phyloP scores from a whole-genome alignment of 30 jellyfish, hydroid and myxozoan species.

The Pseudorhiza aurosa region DNA sequence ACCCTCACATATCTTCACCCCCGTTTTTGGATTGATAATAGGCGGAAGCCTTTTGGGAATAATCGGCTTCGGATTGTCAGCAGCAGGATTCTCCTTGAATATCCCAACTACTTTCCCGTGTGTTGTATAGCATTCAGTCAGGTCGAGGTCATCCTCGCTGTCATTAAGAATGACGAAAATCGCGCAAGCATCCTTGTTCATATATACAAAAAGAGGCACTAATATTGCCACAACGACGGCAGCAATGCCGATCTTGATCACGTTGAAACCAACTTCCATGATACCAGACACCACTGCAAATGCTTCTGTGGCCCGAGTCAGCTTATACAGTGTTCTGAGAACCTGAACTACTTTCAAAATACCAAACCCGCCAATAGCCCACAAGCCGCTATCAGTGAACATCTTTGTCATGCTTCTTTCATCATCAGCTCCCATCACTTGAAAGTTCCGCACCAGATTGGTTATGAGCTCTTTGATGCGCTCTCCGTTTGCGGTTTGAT shows the following conservation, averaged over 20 bases:
- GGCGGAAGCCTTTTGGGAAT: conserved; percentile 24
- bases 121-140: conserved; percentile 17
- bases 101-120: conserved; percentile 29
- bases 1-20: conserved; percentile 1
- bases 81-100: conserved; percentile 20
- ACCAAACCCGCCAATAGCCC: conserved; percentile 34
- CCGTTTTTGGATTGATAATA: conserved; percentile 10
- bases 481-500: conserved; percentile 18
- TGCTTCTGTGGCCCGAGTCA: conserved; percentile 59
- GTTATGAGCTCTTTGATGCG: conserved; percentile 26
- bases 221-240: conserved; percentile 1
- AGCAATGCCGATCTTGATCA: conserved; percentile 32
- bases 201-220: conserved; percentile 10
- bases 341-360: conserved; percentile 2
- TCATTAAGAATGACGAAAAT: conserved; percentile 12
- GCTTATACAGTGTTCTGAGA: conserved; percentile 3
- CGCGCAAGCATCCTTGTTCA: background rate
- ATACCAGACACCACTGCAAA: conserved; percentile 79
- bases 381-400: conserved; percentile 21
- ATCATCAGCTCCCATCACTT: conserved; percentile 14
- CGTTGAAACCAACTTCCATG: conserved; percentile 53
- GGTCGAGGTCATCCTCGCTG: conserved; percentile 16
- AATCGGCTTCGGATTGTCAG: conserved; percentile 21
- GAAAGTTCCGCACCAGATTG: conserved; percentile 25
- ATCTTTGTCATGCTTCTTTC: conserved; percentile 14